Evolutionary conservation across 2,113 vertebrate genomes (phyloP), one percentile per base, ranked within the genome.

Genomic region (Lethenteron reissneri): DNA sequence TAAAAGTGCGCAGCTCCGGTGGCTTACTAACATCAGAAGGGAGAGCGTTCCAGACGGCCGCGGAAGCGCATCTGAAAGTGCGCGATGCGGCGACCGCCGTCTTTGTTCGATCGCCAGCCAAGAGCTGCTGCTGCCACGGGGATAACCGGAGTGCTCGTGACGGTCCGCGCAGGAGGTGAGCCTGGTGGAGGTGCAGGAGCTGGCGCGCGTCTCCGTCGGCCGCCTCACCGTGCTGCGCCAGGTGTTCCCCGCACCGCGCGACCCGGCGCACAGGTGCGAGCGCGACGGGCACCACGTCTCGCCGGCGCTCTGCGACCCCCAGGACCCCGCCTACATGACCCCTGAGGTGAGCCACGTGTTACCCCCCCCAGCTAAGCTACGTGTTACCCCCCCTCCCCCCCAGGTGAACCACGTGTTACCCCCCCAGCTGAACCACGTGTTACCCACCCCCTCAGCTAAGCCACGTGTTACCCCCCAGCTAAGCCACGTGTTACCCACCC

Each of bases 221-320:
- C 87, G 94, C 75, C 78, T 99, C 78, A 99, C 94, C 3, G 80
- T 97, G 78, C 85, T 99, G 77, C 85, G 92, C 1, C 94, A 99
- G 82, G 89, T 84, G 1, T 99, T 99, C 80, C 91, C 89, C 62
- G 81, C 92, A 70, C 85, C 91, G n/a, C 89, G 90, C 74, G 96
- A 99, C 76, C 78, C 83, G 74, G 94, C 86, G 75, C 91, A 97
- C 77, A 84, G 89, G 71, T 99, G 94, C 79, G 86, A 90, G 77
- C 88, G 90, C 78, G 87, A 85, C 80, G 96, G 89, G 82, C 94
- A 99, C 83, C 82, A 88, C 75, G 97, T 97, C 78, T 95, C 92
- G 84, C 90, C 86, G 72, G 89, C 90, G 57, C 78, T 99, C 58
- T 99, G 94, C 77, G 90, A 99, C 82, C 88, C 87, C 0, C 97